Percentiles rank a stretch among this genome's conserved stretches.
Evolutionary conservation across 2,888 invertebrate species (phyloP).

Genomic region (Alloscopus bannaensis): DNA sequence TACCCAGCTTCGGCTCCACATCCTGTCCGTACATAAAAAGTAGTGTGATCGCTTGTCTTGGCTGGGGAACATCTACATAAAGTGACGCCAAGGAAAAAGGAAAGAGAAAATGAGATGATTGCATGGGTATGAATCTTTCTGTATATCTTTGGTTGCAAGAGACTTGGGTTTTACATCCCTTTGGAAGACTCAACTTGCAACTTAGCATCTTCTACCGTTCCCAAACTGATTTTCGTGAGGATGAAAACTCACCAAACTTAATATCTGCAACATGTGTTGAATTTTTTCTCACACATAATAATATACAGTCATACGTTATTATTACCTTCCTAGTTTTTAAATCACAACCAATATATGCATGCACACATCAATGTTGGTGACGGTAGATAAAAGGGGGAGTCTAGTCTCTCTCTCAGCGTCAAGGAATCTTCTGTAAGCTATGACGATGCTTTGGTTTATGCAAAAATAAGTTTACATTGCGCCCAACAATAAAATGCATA

Average conservation of each 20-base stretch:
- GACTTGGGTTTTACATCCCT: too few relatives aligned
- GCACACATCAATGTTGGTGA: slow-evolving; percentile 18
- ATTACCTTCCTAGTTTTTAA: slow-evolving; percentile 24
- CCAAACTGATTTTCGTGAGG: too few relatives aligned
- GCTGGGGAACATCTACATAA: not conserved
- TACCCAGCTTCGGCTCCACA: not conserved
- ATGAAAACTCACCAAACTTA: slow-evolving; percentile 13
- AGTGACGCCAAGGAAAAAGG: slow-evolving; percentile 4
- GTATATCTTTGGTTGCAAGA: too few relatives aligned
- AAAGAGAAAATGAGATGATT: slow-evolving; percentile 34
- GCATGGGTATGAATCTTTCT: too few relatives aligned
- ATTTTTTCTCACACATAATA: slow-evolving; percentile 40
- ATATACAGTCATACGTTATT: slow-evolving; percentile 28
- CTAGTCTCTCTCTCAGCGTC: slow-evolving; percentile 8
- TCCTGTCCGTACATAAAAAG: not conserved
- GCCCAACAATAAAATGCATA: too few relatives aligned
- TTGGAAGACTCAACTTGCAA: too few relatives aligned
- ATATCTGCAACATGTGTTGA: slow-evolving; percentile 43
- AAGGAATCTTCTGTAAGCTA: not conserved
- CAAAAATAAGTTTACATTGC: slow-evolving; percentile 23
- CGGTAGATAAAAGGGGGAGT: slow-evolving; percentile 1
- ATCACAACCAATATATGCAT: slow-evolving; percentile 34
- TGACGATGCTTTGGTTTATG: slow-evolving; percentile 9
- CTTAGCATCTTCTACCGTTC: too few relatives aligned
- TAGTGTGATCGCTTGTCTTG: not conserved